These are phyloP conservation scores for Heterotilapia buettikoferi DNA, from an alignment of 2,113 vertebrate genomes.

Conservation along the genomic window DNA sequence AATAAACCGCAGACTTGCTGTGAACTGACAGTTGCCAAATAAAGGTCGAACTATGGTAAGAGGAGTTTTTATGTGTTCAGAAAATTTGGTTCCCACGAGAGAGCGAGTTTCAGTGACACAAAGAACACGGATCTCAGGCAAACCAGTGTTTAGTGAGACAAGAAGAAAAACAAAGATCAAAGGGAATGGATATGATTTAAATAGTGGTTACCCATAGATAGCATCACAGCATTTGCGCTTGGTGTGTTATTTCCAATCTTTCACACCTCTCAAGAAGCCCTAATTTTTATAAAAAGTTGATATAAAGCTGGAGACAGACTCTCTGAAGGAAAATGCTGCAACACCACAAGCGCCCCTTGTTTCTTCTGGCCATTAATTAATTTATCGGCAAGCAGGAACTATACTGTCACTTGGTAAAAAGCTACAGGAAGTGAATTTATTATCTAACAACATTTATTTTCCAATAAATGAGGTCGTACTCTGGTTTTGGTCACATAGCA, in stretches of 20 bases:
- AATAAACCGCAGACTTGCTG: not conserved
- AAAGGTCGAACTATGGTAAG: not conserved
- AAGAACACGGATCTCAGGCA: not conserved
- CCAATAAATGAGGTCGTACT: fast-evolving
- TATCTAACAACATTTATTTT: not conserved
- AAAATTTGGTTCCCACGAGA: not conserved
- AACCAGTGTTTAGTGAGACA: not conserved
- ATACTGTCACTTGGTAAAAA: not conserved
- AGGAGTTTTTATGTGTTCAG: not conserved
- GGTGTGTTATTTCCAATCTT: not conserved
- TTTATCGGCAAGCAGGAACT: not conserved
- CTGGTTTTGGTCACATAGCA: not conserved
- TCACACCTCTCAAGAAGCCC: not conserved
- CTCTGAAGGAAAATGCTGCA: not conserved
- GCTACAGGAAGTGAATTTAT: not conserved
- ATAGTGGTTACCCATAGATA: not conserved
- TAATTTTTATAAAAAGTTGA: not conserved
- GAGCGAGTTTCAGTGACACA: not conserved
- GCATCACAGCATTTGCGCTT: not conserved
- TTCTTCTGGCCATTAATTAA: not conserved
- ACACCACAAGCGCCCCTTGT: not conserved
- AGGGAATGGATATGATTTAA: not conserved
- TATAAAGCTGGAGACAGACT: not conserved
- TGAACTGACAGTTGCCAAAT: not conserved
- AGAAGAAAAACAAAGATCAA: not conserved